Base-by-base conservation (phyloP, 2,888 invertebrate species). In the Caenorhabditis drosophilae region DNA sequence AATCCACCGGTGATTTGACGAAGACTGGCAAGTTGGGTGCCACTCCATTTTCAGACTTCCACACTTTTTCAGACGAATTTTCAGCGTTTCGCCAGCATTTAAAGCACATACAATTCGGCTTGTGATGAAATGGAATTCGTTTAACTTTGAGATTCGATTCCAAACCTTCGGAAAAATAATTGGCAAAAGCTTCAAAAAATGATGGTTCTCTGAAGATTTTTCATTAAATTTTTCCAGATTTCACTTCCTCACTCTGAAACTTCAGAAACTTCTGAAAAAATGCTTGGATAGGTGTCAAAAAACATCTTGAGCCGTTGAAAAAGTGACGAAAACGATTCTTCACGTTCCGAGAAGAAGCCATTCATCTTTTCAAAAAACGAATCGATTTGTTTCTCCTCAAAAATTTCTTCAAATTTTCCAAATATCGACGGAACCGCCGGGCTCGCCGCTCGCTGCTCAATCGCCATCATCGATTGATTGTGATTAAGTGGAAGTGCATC, bases 1-100 rank as follows among this genome's bases (percentile, higher is more conserved):
- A 45, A 16, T 45, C 45, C 7, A 45, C 45, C 16, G 45, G 45
- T 7, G 18, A 18, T 18, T 45, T 45, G 16, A 45, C 45, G 31
- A 45, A 45, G 2, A 45, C 45, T 27, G 45, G 45, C 2, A 45
- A 15, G 6, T 38, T 4, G 6, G 38, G 38, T 7, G 7, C 7
- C n/a, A n/a, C 6, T 6, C 6, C n/a, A 9, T 6, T 9, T 31
- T 6, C 9, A 15, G 7, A 9, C 6, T 38, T 38, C 38, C 38
- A 38, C 7, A n/a, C n/a, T 18, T 38, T 38, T 38, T 6, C 9
- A 7, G n/a, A 6, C 12, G 31, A 31, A 9, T 12, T 31, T 31
- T 31, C 12, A 6, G 31, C 6, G n/a, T n/a, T n/a, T 42, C 42
- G 22, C 42, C 42, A 42, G 20, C 42, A 42, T 3, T 42, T 42